These are phyloP conservation scores for Ditylenchus weischeri DNA, from an alignment of 2,888 invertebrate genomes.

Conservation along the genomic window DNA sequence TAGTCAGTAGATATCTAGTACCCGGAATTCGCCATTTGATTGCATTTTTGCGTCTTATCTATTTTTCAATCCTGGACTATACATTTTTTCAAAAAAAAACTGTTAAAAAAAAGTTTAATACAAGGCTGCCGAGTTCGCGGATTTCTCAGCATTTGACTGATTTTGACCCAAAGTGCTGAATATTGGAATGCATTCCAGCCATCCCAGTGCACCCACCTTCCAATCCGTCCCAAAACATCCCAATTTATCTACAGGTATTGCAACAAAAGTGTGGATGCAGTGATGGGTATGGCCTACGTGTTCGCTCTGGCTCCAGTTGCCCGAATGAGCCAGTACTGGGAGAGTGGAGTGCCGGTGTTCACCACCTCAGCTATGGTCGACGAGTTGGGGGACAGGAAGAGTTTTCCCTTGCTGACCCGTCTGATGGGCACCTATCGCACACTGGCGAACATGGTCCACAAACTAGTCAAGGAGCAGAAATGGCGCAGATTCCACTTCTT, in stretches of 20 bases:
- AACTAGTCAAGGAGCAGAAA: constrained; percentile 63
- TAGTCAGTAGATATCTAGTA: too few relatives aligned
- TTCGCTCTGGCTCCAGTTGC: constrained; percentile 82
- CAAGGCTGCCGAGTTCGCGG: too few relatives aligned
- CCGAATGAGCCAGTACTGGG: constrained; percentile 63
- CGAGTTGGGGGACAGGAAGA: constrained; percentile 70
- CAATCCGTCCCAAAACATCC: too few relatives aligned
- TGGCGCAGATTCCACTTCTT: constrained; percentile 66
- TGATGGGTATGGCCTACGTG: constrained; percentile 82
- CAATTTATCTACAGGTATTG: constrained; percentile 36
- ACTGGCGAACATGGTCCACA: constrained; percentile 43
- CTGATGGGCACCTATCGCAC: constrained; percentile 74
- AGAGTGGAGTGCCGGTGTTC: constrained; percentile 70
- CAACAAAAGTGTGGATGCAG: constrained; percentile 68
- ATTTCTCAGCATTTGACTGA: too few relatives aligned
- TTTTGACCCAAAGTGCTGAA: too few relatives aligned
- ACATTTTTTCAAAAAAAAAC: too few relatives aligned
- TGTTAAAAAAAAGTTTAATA: too few relatives aligned
- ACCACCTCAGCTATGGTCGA: constrained; percentile 78
- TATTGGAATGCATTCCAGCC: too few relatives aligned
- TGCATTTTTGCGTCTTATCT: too few relatives aligned
- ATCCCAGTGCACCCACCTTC: too few relatives aligned
- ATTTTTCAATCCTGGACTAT: too few relatives aligned
- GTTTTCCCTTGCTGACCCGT: constrained; percentile 74
- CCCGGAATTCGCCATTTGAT: too few relatives aligned